Conservation (phyloP, 2,888 invertebrate genomes). For the Hirtodrosophila duncani region DNA sequence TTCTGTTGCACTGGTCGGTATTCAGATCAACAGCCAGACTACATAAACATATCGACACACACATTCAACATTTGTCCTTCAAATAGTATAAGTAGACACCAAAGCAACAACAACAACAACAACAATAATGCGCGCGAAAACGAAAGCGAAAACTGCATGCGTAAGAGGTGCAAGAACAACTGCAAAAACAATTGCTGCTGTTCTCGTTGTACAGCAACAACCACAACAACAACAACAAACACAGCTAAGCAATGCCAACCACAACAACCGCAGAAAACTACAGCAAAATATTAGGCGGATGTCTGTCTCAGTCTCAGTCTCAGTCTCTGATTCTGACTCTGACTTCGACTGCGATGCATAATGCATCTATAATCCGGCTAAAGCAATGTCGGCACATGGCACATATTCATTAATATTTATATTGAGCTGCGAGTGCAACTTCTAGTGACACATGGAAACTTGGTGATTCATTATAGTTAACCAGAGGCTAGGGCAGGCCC, state of each 20-base stretch:
- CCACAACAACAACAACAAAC: slow-evolving; percentile 7
- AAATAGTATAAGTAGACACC: slow-evolving; percentile 54
- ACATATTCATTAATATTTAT: not conserved
- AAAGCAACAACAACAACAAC: slow-evolving; percentile 1
- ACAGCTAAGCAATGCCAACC: slow-evolving; percentile 33
- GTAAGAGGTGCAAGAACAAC: slow-evolving; percentile 43
- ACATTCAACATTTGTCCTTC: slow-evolving; percentile 57
- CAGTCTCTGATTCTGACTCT: too few species aligned
- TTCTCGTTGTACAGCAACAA: not conserved
- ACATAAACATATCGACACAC: slow-evolving; percentile 18
- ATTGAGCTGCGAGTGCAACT: not conserved
- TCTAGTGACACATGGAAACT: too few species aligned
- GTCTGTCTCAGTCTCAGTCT: too few species aligned
- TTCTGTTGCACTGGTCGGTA: slow-evolving; percentile 51
- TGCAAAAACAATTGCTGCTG: slow-evolving; percentile 23
- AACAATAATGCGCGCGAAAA: slow-evolving; percentile 40
- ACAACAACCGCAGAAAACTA: slow-evolving; percentile 32
- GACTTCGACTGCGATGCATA: too few species aligned
- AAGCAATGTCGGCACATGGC: too few species aligned
- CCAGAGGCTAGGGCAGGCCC: too few species aligned
- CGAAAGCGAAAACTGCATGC: slow-evolving; percentile 63
- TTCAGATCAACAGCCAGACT: slow-evolving; percentile 69
- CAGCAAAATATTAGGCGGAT: slow-evolving; percentile 41
- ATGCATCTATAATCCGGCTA: slow-evolving; percentile 56
- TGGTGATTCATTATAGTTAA: too few species aligned